Evolutionary conservation across 2,797 vertebrate species (phyloP), one percentile per base, ranked within the genome.

Genomic region (Sebastes baramenuke): DNA sequence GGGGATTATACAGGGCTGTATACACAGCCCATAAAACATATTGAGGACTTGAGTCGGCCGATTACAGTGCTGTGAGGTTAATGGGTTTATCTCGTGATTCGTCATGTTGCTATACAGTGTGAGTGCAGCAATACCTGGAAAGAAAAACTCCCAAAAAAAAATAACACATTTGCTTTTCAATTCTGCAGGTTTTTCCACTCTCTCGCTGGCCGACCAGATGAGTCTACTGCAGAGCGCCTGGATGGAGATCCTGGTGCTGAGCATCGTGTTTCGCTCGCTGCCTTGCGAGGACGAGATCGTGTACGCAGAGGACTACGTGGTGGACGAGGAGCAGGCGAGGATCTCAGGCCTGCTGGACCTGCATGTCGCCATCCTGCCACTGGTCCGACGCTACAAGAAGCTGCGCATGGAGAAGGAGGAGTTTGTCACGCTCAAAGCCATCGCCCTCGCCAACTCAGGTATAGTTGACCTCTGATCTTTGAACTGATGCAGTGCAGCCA

Each of bases 191-290:
- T 99, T 99, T 93, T 97, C 97, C 46, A 96, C 91, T 42, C 97
- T 99, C 24, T 98, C 97, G 0, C 95, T 99, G 88, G 97, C 96
- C 27, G 98, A 99, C 93, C 97, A 99, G 95, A 99, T 99, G 97
- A 97, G 97, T 91, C 93, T 99, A n/a, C 94, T 99, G 87, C 97
- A 99, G 95, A 98, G 97, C 0, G 97, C 97, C 83, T 99, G 98
- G 98, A 98, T 98, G 98, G 98, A 99, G 95, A 97, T 98, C 87
- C 96, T 99, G 83, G 96, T 98, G 82, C 92, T 99, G 92, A 97
- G 97, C 84, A 96, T 99, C 18, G 97, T 97, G 79, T 98, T 97
- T 84, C 97, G 97, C 92, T 98, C 97, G 0, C 94, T 98, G 90
- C 96, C 97, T 0, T 98, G 97, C 0, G 97, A 97, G 25, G 97